Evolutionary conservation across 2,888 invertebrate genomes (phyloP), one percentile per base, ranked within the genome.

Genomic region (Lymantria dispar): DNA sequence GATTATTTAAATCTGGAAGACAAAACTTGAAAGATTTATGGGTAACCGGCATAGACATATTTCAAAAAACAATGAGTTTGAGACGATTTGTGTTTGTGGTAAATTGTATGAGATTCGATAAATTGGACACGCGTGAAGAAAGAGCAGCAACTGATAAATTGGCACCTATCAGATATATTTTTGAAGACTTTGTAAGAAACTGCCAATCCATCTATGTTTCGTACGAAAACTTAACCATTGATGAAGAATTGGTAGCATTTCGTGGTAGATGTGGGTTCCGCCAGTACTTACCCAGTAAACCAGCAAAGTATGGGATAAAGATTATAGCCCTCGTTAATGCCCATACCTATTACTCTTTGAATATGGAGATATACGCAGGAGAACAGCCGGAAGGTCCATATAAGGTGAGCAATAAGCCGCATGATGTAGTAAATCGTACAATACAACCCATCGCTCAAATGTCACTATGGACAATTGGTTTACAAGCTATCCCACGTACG

Each of bases 381-480:
- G 44, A 58, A 43, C 51, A 58, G 40, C 54, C 54, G 7, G 52
- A 54, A 22, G 57, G 54, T 10, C 57, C 52, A n/a, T 57, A 38
- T 48, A 42, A 49, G 8, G 9, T 54, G 31, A 53, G 48, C 43
- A 56, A 52, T 42, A 44, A 53, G 41, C 40, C 44, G 42, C 12
- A n/a, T 36, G 54, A 51, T 11, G 45, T 58, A 22, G 57, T 58
- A 9, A 47, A 49, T 38, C 43, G 57, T 40, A 13, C 54, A 14
- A 47, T 45, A 38, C 50, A 30, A n/a, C 57, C 57, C 9, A 54
- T 54, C 11, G 40, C 47, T 43, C 45, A 43, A 56, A 56, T 29
- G 53, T 56, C 10, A 53, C 53, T 11, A 51, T 50, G 46, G 50
- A 53, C 36, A 57, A 56, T 37, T 56, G 56, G 56, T 56, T 56